Base-by-base conservation (phyloP, 2,797 vertebrate species). In the Phrynocephalus forsythii region DNA sequence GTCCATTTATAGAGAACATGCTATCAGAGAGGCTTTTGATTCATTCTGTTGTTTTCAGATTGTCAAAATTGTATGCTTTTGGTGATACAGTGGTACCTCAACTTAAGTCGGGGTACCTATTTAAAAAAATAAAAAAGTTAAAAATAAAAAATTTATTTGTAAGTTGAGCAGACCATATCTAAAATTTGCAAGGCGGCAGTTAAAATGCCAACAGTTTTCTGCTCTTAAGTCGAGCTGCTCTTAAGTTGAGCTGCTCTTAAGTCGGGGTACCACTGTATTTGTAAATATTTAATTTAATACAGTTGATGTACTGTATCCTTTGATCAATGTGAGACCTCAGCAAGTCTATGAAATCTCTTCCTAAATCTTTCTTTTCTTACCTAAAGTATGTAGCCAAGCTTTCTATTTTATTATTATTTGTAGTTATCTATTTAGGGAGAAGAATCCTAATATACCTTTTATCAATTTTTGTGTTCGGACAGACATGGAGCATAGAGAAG, bases 401-500 rank as follows among this genome's bases (percentile, higher is more conserved):
- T 94, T 13, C 89, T 87, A 75, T 68, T 56, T 56, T 56, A 56
- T 56, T 56, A 63, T 63, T 18, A 63, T 63, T 63, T 63, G 13
- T 63, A 18, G 20, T 63, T 63, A 63, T 63, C 20, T 63, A 63
- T 63, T 63, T 69, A 87, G 77, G 80, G 63, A 30, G 88, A 60
- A 85, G 71, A 91, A 87, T 56, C 83, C 28, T 85, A 94, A 91
- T 56, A 4, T 88, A 82, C 66, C 66, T 81, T 90, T 89, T 88
- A 94, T 66, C 90, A 86, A 44, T 87, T 94, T 50, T 89, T 90
- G 28, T 88, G 88, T 79, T 88, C 18, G 76, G 13, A n/a, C 86
- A 97, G 95, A 90, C 76, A 91, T 86, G 77, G 90, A 93, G 91
- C 30, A 15, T 0, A 4, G 85, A 94, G 92, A 94, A 88, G 60